Evolutionary conservation across 1,140 invertebrate genomes (phyloP), one percentile per base, ranked within the genome.

Genomic region (Cryptotermes secundus): DNA sequence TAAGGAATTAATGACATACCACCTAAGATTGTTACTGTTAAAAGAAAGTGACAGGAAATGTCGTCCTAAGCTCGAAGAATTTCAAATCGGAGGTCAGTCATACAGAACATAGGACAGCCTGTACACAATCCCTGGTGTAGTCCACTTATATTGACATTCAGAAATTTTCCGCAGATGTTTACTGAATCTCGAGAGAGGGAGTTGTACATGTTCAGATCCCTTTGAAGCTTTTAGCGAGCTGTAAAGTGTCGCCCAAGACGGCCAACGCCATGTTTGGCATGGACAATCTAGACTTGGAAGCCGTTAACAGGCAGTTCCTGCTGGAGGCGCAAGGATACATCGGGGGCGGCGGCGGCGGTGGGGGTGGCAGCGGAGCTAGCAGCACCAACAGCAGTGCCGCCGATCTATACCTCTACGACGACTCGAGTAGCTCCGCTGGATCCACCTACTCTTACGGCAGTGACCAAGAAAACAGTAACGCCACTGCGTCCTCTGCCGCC

Each of bases 241-340:
- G 4, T 72, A 72, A n/a, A 31, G 2, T 72, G 59, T 82, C 81
- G 35, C 34, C 34, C 34, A 38, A 24, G 22, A 22, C 9, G 19
- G n/a, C 72, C 9, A 19, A 12, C 80, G 26, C 80, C 80, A 84
- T 84, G 84, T 84, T 84, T 42, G 81, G 84, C 80, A 84, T 84
- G 84, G 84, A 84, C 79, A 84, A 84, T 36, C 84, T 84, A 19
- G 84, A 84, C 2, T n/a, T 84, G 34, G 84, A 84, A 26, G 34
- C 83, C 3, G 83, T 83, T 26, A 83, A 83, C 53, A 2, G 83
- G 14, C 83, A 83, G 53, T 83, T 83, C 34, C 59, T 83, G 53
- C n/a, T 79, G 84, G 84, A 53, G 31, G 36, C 84, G 1, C 80
- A 59, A n/a, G 83, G 83, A 10, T 80, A 49, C 35, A n/a, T 81